Percentiles rank a stretch among this genome's conserved stretches.
Conservation (phyloP, 2,797 vertebrate species). For the Pangasius larnaudii region DNA sequence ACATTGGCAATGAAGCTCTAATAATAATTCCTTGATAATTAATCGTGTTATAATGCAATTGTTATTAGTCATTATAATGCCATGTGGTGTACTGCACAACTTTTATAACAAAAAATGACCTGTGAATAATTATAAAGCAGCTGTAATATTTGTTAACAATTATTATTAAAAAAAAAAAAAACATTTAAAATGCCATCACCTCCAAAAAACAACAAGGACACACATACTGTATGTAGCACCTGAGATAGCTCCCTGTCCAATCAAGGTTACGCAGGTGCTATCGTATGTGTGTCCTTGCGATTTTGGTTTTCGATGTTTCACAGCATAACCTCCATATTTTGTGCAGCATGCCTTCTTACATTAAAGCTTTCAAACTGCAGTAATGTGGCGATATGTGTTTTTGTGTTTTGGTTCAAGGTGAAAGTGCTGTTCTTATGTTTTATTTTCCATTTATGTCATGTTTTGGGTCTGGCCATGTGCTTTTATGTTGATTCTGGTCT, state of each 20-base stretch:
- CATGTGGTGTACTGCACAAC: neutral
- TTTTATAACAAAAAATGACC: neutral
- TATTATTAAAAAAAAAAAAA: neutral
- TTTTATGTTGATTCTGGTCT: neutral
- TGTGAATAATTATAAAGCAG: neutral
- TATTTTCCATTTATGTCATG: neutral
- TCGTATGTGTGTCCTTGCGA: neutral
- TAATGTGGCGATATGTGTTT: neutral
- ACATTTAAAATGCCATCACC: neutral
- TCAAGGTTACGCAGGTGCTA: neutral
- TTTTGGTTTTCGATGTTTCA: neutral
- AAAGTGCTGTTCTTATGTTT: neutral
- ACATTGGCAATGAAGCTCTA: neutral
- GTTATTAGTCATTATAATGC: neutral
- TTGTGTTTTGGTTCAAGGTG: neutral
- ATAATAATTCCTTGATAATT: neutral
- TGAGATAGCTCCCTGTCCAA: neutral
- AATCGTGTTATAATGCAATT: neutral
- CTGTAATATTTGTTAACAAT: neutral
- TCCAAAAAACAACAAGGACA: neutral
- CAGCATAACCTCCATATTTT: neutral
- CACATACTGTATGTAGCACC: neutral
- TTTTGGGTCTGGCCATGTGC: neutral
- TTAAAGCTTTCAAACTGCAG: neutral
- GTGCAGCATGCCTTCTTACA: neutral